phyloP scores from a whole-genome alignment of 2,888 invertebrate species.

The Oscheius sp. region DNA sequence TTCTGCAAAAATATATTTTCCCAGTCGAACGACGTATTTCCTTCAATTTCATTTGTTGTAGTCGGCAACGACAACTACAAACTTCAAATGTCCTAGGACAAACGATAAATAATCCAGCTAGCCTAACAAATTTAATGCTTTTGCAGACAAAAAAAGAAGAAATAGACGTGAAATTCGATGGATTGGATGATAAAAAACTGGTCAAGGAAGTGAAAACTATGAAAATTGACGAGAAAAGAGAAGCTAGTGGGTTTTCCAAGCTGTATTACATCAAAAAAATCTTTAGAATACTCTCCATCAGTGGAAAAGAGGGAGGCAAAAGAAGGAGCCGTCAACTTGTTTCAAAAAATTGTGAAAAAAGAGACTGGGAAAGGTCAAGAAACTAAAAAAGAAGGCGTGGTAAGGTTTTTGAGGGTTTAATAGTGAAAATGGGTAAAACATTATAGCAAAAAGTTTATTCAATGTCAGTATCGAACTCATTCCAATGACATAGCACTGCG shows the following conservation, averaged over 20 bases:
- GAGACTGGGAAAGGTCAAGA: not conserved
- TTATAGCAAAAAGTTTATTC: too few species aligned
- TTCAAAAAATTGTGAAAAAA: conserved; percentile 9
- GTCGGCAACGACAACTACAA: not conserved
- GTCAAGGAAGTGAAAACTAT: conserved; percentile 4
- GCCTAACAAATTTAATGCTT: not conserved
- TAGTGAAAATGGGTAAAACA: too few species aligned
- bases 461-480: too few species aligned
- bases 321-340: not conserved
- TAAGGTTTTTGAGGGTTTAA: not conserved
- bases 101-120: too few species aligned
- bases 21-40: too few species aligned
- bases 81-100: not conserved
- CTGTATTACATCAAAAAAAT: not conserved
- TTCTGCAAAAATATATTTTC: too few species aligned
- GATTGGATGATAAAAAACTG: conserved; percentile 13
- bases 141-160: conserved; percentile 17
- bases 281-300: conserved; percentile 14
- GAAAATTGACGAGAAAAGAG: conserved; percentile 11
- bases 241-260: conserved; percentile 11
- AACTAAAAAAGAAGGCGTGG: conserved; percentile 12
- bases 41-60: not conserved
- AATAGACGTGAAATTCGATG: conserved; percentile 16
- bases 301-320: not conserved
- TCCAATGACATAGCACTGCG: too few species aligned